Base-by-base conservation (phyloP, 2,797 vertebrate species). In the Adelosebastes latens region DNA sequence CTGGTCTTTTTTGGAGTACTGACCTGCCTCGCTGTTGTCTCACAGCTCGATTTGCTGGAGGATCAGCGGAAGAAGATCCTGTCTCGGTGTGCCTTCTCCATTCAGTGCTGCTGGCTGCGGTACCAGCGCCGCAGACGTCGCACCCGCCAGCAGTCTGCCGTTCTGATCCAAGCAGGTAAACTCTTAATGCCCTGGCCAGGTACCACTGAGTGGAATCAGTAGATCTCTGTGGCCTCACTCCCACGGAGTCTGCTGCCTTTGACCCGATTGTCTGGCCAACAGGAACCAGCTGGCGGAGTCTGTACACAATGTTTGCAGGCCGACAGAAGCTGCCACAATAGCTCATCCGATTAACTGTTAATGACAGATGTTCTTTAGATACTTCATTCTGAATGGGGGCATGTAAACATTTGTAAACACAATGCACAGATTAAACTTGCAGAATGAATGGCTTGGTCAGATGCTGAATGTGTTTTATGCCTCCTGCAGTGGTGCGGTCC, bases 141-240 rank as follows among this genome's bases (percentile, higher is more conserved):
- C 0, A 84, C 89, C 83, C 92, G 89, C 85, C 94, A 84, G 18
- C 78, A 1, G 58, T 96, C 97, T 1, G 97, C 97, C 11, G 93
- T 92, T 13, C 80, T 95, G 63, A 97, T 99, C 92, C 99, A 99
- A 95, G 97, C 98, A 96, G 99, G 98, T 99, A 95, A 84, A 86
- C 66, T 55, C 67, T 31, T 88, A 79, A 87, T 69, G 36, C 53
- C n/a, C 25, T n/a, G 55, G 24, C 25, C 53, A 64, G 24, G 68
- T 34, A 18, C 56, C 2, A 12, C 52, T 16, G 20, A 65, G n/a
- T 69, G 25, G 63, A 27, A 49, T 70, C 56, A 55, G 31, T 10
- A 46, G n/a, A 68, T 53, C 72, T 27, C 18, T 34, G 42, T 83
- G 76, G 39, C 67, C 72, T 80, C 16, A 13, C 71, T 79, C 22